Evolutionary conservation across 2,797 vertebrate species (phyloP), one percentile per base, ranked within the genome.

Genomic region (Coilia nasus): DNA sequence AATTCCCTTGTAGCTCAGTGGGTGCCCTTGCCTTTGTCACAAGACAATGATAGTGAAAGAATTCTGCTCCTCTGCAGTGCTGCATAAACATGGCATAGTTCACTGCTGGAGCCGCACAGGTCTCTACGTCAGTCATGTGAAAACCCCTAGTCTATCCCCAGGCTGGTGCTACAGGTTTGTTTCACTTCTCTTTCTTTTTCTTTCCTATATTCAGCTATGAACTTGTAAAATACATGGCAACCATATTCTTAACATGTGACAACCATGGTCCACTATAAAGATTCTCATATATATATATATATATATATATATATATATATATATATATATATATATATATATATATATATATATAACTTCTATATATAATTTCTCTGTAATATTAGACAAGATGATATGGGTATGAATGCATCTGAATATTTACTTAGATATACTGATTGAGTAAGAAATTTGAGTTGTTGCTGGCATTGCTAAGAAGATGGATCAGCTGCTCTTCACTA

Each of bases 1-100:
- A 78, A 78, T 78, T 78, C 71, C 71, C 71, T 41, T 21, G 31
- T 19, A 44, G 71, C 71, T 78, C 35, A 44, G 71, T 19, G 71
- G 71, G 71, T 31, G 31, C 71, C 19, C 71, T 31, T 44, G 15
- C 35, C 71, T 78, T 78, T 78, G 71, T 78, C 71, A 78, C 71
- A 44, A 78, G 31, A 44, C 71, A 78, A 31, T 3, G 19, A 7
- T 17, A 44, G 71, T 78, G 71, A 44, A 78, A 44, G 71, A 31
- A 35, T 78, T 78, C 21, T 1, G 15, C 31, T 44, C 71, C 71
- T 31, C 71, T 78, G 71, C 71, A 78, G 21, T 44, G 31, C 71
- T 78, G 71, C 71, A 78, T 19, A 44, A 44, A 41, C 71, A 78
- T 7, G n/a, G 25, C 0, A n/a, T 44, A 17, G 35, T 21, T 35